phyloP scores from a whole-genome alignment of 2,113 vertebrate species.

The Pipra filicauda region DNA sequence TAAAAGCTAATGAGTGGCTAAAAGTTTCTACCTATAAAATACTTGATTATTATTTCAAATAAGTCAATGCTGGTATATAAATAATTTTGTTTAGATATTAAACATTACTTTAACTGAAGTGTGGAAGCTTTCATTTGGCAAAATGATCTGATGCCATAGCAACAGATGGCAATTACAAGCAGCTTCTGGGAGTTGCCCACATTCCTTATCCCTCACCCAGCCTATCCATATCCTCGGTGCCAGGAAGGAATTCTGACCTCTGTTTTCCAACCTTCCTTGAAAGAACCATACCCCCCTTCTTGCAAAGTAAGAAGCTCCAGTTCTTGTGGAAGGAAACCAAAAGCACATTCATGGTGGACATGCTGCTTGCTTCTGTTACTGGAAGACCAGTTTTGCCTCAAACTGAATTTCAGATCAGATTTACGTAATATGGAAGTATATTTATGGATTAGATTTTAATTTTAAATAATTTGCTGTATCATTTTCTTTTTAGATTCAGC shows the following conservation, averaged over 20 bases:
- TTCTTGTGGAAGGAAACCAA: background rate
- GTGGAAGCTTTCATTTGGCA: background rate
- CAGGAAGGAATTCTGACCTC: background rate
- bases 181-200: background rate
- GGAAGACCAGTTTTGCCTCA: background rate
- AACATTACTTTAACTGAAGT: background rate
- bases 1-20: background rate
- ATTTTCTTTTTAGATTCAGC: background rate
- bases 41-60: background rate
- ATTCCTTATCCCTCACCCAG: background rate
- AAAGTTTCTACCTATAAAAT: background rate
- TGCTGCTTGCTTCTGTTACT: background rate
- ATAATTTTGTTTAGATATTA: conserved; percentile 9
- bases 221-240: background rate
- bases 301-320: background rate
- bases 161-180: background rate
- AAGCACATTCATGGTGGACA: background rate
- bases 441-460: background rate
- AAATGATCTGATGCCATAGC: background rate
- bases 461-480: background rate
- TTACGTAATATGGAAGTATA: background rate
- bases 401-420: background rate
- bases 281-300: background rate
- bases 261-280: background rate
- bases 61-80: background rate